These are phyloP conservation scores for Galleria mellonella DNA, from an alignment of 1,140 invertebrate genomes.

Conservation along the genomic window DNA sequence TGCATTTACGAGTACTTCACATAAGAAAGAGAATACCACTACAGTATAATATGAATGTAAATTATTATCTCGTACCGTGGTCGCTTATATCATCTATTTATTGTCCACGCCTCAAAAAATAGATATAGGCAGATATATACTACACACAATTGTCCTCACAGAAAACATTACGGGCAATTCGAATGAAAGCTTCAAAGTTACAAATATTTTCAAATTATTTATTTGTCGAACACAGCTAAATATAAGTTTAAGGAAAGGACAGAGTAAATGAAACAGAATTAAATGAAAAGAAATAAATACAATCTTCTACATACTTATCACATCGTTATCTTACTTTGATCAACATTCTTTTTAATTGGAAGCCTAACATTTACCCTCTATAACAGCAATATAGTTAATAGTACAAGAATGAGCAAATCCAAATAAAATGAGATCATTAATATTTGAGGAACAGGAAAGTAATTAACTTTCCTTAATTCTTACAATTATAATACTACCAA, in stretches of 20 bases:
- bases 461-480: neutral
- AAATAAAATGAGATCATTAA: neutral
- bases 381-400: no score
- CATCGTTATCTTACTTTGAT: neutral
- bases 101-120: constrained; percentile 27
- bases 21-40: constrained; percentile 24
- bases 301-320: constrained; percentile 1
- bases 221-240: constrained; percentile 72
- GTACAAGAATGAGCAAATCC: no score
- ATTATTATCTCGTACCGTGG: constrained; percentile 40
- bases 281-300: no score
- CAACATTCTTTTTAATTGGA: neutral
- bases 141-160: no score
- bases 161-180: no score
- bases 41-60: constrained; percentile 33
- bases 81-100: constrained; percentile 36
- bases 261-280: no score
- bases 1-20: constrained; percentile 6
- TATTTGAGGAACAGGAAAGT: neutral
- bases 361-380: constrained; percentile 3
- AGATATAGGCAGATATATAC: neutral
- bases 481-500: no score
- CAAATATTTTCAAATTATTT: constrained; percentile 30
- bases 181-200: constrained; percentile 4
- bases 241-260: constrained; percentile 42